Conservation (phyloP, 2,113 vertebrate species). For the Corythoichthys intestinalis region DNA sequence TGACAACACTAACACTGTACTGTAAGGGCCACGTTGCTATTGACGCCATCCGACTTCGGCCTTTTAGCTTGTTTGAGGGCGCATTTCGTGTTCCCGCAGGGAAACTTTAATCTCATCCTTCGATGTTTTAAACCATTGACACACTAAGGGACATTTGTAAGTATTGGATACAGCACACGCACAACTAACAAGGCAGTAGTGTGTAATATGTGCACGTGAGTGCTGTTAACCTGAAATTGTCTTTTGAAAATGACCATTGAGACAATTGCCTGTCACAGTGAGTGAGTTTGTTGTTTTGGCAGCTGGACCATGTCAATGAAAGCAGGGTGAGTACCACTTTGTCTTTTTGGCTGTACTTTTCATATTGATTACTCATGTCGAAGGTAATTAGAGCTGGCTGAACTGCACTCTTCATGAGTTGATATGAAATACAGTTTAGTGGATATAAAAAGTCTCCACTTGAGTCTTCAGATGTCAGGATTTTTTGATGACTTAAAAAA, state of each 20-base stretch:
- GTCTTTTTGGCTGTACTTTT: slow-evolving; percentile 9
- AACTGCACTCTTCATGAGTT: background rate
- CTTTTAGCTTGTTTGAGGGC: background rate
- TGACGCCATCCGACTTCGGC: background rate
- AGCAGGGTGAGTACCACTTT: slow-evolving; percentile 25
- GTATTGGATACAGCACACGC: background rate
- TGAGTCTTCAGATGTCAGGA: too few relatives aligned
- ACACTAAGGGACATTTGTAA: background rate
- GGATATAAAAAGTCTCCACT: too few relatives aligned
- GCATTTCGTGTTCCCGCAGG: background rate
- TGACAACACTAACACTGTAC: background rate
- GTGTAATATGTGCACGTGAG: background rate
- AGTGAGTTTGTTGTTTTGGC: slow-evolving; percentile 23
- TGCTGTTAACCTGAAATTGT: background rate
- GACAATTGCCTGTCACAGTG: slow-evolving; percentile 27
- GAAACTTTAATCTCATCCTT: background rate
- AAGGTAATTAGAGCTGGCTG: slow-evolving; percentile 45
- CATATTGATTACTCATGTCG: slow-evolving; percentile 44
- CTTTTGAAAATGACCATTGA: slow-evolving; percentile 2
- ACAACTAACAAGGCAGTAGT: background rate
- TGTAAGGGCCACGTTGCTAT: background rate
- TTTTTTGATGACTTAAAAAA: too few relatives aligned
- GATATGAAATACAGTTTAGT: too few relatives aligned
- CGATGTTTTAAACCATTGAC: background rate
- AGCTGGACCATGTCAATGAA: slow-evolving; percentile 27